Evolutionary conservation across 2,797 vertebrate species (phyloP).

Genomic region (Tamandua tetradactyla): DNA sequence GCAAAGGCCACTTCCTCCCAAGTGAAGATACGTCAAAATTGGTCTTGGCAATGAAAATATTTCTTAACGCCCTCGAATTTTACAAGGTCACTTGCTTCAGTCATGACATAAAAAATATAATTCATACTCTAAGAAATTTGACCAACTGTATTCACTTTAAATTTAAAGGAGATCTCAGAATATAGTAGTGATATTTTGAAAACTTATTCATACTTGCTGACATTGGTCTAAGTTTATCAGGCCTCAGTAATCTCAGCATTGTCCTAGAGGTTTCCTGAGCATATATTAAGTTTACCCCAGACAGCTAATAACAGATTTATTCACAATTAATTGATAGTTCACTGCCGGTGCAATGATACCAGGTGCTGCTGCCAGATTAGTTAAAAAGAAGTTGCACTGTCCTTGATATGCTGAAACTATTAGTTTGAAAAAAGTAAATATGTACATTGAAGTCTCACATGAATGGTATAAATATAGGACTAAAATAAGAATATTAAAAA

Average conservation of each 20-base stretch:
- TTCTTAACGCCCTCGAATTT: conserved; percentile 52
- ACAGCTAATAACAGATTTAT: neutral
- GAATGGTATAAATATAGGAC: conserved; percentile 12
- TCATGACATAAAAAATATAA: conserved; percentile 4
- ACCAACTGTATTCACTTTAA: neutral
- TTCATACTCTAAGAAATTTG: neutral
- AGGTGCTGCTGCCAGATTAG: neutral
- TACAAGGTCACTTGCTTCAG: neutral
- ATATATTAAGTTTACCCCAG: neutral
- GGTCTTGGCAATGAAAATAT: conserved; percentile 1
- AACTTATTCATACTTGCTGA: neutral
- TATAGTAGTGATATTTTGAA: neutral
- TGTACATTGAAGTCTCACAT: neutral
- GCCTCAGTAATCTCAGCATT: neutral
- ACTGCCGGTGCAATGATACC: neutral
- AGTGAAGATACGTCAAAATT: conserved; percentile 51
- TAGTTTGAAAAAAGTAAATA: neutral
- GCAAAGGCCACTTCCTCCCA: conserved; percentile 61
- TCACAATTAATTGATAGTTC: neutral
- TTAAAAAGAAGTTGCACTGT: neutral
- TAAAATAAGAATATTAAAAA: too few species aligned
- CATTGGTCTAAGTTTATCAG: neutral
- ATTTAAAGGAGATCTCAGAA: neutral
- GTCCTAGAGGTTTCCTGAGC: neutral
- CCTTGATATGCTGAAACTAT: conserved; percentile 8